Conservation (phyloP, 2,888 invertebrate genomes). For the Drosophila trichaetosa region DNA sequence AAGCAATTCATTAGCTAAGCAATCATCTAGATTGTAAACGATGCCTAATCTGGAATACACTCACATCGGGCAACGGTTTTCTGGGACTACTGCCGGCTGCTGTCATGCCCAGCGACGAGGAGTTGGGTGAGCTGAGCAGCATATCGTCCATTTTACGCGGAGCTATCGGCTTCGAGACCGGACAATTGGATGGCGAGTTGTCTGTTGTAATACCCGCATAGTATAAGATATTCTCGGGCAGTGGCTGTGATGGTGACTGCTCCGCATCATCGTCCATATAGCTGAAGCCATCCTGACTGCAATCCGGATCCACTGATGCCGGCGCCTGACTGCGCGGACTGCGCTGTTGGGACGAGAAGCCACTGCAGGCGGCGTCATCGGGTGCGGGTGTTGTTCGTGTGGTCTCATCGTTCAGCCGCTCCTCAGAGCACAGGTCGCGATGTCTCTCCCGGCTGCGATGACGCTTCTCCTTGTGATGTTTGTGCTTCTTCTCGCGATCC, state of each 20-base stretch:
- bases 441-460: slow-evolving; percentile 84
- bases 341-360: slow-evolving; percentile 53
- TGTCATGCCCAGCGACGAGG: slow-evolving; percentile 57
- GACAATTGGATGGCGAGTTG: slow-evolving; percentile 83
- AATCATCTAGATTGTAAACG: not conserved
- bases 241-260: slow-evolving; percentile 80
- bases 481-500: slow-evolving; percentile 89
- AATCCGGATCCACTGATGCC: slow-evolving; percentile 85
- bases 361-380: slow-evolving; percentile 56
- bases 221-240: slow-evolving; percentile 83
- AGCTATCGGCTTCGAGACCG: slow-evolving; percentile 83
- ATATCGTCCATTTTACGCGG: slow-evolving; percentile 81
- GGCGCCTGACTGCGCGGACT: slow-evolving; percentile 60
- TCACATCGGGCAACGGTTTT: slow-evolving; percentile 79
- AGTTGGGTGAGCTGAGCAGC: slow-evolving; percentile 72
- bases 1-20: not conserved
- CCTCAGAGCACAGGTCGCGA: slow-evolving; percentile 41
- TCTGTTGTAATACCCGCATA: slow-evolving; percentile 84
- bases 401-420: slow-evolving; percentile 45
- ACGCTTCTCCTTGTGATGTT: slow-evolving; percentile 89
- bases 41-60: slow-evolving; percentile 3
- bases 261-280: slow-evolving; percentile 86
- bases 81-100: slow-evolving; percentile 55
- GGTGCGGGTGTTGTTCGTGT: slow-evolving; percentile 15
- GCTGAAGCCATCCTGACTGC: slow-evolving; percentile 87